phyloP scores from a whole-genome alignment of 92 coral and sea anemone genomes.

The Zoanthus solanderi region DNA sequence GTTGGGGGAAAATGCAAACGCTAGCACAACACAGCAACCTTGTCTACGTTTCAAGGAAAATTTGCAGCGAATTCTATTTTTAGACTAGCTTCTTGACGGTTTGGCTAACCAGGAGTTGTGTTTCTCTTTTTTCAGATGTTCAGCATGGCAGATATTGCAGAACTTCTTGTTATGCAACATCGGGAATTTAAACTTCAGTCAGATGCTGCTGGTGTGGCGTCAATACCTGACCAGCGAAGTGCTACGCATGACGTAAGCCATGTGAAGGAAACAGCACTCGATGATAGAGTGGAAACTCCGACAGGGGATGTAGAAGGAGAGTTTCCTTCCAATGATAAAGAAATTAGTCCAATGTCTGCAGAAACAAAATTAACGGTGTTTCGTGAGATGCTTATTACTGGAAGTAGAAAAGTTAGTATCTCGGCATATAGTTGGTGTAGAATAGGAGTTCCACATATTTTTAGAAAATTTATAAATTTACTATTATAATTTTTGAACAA shows the following conservation, averaged over 20 bases:
- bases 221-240: background rate
- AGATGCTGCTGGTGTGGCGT: background rate
- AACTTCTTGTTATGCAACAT: constrained; percentile 31
- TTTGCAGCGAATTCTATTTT: no score
- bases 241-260: background rate
- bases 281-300: background rate
- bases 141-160: constrained; percentile 43
- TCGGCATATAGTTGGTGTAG: background rate
- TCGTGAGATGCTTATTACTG: constrained; percentile 5
- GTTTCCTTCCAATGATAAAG: background rate
- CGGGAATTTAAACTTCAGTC: constrained; percentile 23
- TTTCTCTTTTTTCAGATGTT: constrained; percentile 11
- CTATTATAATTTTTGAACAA: no score
- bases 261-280: background rate
- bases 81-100: no score
- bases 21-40: no score
- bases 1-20: no score
- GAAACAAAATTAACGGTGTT: background rate
- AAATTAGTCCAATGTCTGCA: background rate
- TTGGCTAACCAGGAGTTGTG: no score
- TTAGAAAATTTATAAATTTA: no score
- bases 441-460: background rate
- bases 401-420: constrained; percentile 2
- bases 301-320: background rate
- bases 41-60: no score